These are phyloP conservation scores for Gyrodactylus bullatarudis DNA, from an alignment of 1,140 invertebrate genomes.

Conservation along the genomic window DNA sequence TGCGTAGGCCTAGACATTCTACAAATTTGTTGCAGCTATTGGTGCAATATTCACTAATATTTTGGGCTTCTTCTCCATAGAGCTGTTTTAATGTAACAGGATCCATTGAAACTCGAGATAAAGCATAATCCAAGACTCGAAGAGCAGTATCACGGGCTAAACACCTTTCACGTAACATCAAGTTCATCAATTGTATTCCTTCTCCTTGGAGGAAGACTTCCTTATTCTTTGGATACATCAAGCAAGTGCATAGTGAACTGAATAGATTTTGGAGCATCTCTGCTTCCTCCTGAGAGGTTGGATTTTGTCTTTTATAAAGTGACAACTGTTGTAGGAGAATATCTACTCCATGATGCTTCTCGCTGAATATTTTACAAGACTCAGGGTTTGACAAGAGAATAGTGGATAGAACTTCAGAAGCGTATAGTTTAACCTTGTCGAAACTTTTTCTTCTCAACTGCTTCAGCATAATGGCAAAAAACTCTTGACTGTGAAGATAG, in stretches of 20 bases:
- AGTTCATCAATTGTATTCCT: conserved; percentile 68
- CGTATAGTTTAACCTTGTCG: conserved; percentile 76
- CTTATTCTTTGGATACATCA: conserved; percentile 51
- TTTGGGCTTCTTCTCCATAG: background rate
- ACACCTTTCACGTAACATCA: conserved; percentile 44
- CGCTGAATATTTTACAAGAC: background rate
- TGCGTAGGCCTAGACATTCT: conserved; percentile 72
- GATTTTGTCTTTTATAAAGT: conserved; percentile 64
- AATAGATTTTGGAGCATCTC: conserved; percentile 98
- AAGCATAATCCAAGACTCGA: background rate
- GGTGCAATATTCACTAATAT: background rate
- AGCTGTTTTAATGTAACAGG: background rate
- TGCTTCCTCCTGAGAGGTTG: conserved; percentile 49
- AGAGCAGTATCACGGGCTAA: background rate
- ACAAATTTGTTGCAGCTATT: conserved; percentile 82
- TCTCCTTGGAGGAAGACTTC: conserved; percentile 66
- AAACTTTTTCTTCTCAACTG: conserved; percentile 44
- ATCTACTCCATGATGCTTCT: conserved; percentile 29
- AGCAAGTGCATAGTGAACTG: conserved; percentile 58
- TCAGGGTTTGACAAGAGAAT: conserved; percentile 33
- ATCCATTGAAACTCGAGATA: background rate
- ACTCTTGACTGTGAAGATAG: conserved; percentile 44
- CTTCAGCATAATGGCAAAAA: conserved; percentile 63
- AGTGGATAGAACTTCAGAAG: conserved; percentile 74
- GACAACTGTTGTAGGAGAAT: conserved; percentile 68